Evolutionary conservation across 2,113 vertebrate genomes (phyloP).

Genomic region (Apodemus sylvaticus): DNA sequence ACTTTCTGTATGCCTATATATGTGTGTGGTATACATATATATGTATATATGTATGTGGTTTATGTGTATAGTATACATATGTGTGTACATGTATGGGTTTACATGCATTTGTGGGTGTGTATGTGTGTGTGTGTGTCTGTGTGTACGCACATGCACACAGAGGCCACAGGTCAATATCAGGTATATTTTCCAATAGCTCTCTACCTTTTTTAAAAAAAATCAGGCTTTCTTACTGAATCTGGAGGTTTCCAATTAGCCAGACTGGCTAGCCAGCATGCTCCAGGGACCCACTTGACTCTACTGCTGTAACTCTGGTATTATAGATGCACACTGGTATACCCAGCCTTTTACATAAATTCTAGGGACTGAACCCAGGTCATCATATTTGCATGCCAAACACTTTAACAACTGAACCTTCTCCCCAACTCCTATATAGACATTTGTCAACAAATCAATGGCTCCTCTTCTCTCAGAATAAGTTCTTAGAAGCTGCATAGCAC

Average conservation of each 20-base stretch:
- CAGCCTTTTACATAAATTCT: neutral
- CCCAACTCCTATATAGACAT: neutral
- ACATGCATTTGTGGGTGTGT: neutral
- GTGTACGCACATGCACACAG: too few relatives aligned
- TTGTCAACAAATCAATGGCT: neutral
- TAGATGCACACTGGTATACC: neutral
- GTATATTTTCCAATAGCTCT: neutral
- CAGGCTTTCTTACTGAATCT: neutral
- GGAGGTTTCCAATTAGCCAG: neutral
- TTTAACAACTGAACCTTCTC: neutral
- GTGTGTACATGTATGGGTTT: neutral
- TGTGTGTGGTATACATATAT: neutral
- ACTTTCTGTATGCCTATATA: neutral
- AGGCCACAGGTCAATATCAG: neutral
- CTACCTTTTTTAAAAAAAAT: neutral
- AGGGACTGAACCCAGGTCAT: neutral
- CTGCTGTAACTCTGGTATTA: neutral
- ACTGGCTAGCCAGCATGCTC: neutral
- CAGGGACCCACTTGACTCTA: neutral
- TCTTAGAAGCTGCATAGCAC: constrained; percentile 1
- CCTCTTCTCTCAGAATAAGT: constrained; percentile 36
- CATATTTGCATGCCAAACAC: neutral
- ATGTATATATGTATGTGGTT: neutral
- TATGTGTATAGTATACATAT: neutral
- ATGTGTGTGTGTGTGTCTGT: neutral